Evolutionary conservation across 2,797 vertebrate species (phyloP), one percentile per base, ranked within the genome.

Genomic region (Anomalospiza imberbis): DNA sequence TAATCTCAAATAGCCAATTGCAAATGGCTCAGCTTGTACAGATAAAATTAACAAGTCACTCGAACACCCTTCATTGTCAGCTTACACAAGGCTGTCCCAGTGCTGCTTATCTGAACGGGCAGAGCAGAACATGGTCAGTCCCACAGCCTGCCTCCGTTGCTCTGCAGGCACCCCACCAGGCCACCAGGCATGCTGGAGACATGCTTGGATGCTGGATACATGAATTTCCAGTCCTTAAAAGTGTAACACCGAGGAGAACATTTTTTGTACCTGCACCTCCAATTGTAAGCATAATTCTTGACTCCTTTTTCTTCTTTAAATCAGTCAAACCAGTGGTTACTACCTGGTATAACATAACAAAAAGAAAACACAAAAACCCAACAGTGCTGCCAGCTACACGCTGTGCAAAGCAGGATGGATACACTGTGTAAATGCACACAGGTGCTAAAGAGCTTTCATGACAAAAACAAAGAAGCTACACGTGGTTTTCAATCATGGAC

Each of bases 101-200:
- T 2, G 4, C 63, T 10, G 58, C 54, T 31, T 44, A 38, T 6
- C 15, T 21, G 51, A 42, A 29, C 0, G 5, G 55, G 40, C 71
- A 80, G 38, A 24, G 8, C 0, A 2, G 19, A 4, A 0, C 2
- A 34, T 0, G 1, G 15, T 12, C 31, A 21, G 7, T 53, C 29
- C 5, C 4, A 34, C 55, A 20, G 13, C 2, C n/a, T 16, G 16
- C 50, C 38, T 65, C 44, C 13, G 36, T 5, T 16, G 14, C 44
- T 15, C 51, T 20, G 31, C 28, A 8, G 4, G 9, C 12, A 28
- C 4, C 26, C 31, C 1, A 4, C 31, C 6, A 17, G 66, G 34
- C 38, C 51, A 42, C 21, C 8, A 26, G 7, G 53, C 12, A 2
- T 7, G 19, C 2, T 34, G 40, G 24, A 89, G 12, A 44, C 9